These are phyloP conservation scores for Drosophila maculinotata DNA, from an alignment of 2,888 invertebrate species.

Conservation along the genomic window DNA sequence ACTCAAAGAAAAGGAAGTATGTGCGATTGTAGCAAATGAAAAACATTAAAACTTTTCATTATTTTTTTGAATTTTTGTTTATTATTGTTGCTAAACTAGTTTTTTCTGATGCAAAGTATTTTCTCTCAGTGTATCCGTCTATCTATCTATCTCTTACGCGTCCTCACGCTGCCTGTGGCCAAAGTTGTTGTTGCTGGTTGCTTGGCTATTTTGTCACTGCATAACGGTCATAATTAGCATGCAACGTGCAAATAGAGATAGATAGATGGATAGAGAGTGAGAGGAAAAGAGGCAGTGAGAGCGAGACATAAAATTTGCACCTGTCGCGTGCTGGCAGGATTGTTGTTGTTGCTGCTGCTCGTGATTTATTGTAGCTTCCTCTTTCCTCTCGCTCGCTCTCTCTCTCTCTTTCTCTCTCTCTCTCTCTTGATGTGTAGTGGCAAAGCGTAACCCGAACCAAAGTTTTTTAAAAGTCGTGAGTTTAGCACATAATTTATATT, in stretches of 20 bases:
- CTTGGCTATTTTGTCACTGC: constrained; percentile 50
- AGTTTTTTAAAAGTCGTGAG: constrained; percentile 26
- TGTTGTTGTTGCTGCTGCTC: constrained; percentile 25
- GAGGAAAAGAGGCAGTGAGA: neutral
- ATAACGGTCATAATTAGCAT: constrained; percentile 70
- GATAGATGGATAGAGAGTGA: neutral
- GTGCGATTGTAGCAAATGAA: too few relatives aligned
- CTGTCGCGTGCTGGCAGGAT: constrained; percentile 32
- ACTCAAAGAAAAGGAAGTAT: neutral
- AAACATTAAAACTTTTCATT: too few relatives aligned
- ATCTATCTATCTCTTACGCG: neutral
- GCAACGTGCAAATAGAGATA: constrained; percentile 5
- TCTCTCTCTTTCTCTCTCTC: neutral
- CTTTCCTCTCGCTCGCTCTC: neutral
- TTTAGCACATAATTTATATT: constrained; percentile 53
- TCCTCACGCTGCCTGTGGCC: constrained; percentile 23
- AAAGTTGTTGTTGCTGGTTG: constrained; percentile 25
- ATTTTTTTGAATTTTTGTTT: too few relatives aligned
- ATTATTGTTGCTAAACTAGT: too few relatives aligned
- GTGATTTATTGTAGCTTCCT: constrained; percentile 47
- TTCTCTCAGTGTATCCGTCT: too few relatives aligned
- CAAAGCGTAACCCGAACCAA: constrained; percentile 35
- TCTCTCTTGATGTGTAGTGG: constrained; percentile 11
- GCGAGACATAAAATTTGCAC: constrained; percentile 35
- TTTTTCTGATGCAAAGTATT: too few relatives aligned